Conservation (phyloP, 1,140 invertebrate species). For the Drosophila carrolli region DNA sequence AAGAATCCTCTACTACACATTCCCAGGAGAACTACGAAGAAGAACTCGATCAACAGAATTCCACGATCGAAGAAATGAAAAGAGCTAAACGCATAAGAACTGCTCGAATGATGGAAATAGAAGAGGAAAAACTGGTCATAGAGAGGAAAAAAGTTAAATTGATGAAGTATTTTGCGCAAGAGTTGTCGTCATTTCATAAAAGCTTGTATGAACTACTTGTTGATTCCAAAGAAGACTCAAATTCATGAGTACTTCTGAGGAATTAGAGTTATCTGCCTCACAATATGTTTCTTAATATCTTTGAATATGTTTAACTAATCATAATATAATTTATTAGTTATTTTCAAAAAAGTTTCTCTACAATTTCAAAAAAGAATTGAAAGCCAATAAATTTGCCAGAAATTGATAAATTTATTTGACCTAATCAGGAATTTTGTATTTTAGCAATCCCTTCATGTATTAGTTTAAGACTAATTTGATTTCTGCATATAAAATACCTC, state of each 20-base stretch:
- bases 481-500: background rate
- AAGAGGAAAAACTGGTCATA: constrained; percentile 33
- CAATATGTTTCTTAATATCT: background rate
- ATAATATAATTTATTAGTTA: background rate
- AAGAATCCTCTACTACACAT: constrained; percentile 1
- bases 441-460: background rate
- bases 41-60: constrained; percentile 22
- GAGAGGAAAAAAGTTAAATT: constrained; percentile 30
- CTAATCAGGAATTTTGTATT: background rate
- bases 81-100: background rate
- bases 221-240: background rate
- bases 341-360: background rate
- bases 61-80: background rate
- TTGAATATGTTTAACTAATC: background rate
- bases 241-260: background rate
- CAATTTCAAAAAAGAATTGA: background rate
- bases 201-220: constrained; percentile 18
- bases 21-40: constrained; percentile 10
- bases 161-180: constrained; percentile 33
- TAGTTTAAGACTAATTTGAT: background rate
- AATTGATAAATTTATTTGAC: background rate
- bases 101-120: constrained; percentile 18
- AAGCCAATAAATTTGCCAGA: background rate
- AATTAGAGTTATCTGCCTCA: background rate
- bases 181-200: constrained; percentile 33